Conservation (phyloP, 2,797 vertebrate genomes). For the Silurus lanzhouensis region DNA sequence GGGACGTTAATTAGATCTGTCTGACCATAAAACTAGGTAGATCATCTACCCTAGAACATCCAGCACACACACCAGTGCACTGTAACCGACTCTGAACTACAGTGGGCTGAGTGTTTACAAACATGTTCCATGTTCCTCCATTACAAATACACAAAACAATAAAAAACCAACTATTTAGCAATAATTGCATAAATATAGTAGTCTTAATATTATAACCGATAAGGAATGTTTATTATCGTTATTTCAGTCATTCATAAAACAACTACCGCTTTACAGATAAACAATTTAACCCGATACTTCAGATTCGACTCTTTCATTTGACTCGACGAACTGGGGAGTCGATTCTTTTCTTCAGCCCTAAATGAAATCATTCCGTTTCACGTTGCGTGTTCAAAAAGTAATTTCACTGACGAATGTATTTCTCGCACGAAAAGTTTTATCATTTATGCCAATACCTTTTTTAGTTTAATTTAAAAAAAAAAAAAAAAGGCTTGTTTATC, state of each 20-base stretch:
- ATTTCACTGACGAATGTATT: neutral
- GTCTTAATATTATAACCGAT: neutral
- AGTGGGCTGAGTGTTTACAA: neutral
- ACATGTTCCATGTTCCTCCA: neutral
- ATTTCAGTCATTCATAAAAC: neutral
- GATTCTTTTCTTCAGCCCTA: neutral
- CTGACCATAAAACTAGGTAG: too few species aligned
- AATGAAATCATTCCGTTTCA: neutral
- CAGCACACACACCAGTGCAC: neutral
- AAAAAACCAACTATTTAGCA: neutral
- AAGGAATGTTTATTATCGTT: neutral
- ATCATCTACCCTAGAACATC: neutral
- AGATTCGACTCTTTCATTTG: neutral
- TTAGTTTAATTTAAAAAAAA: neutral
- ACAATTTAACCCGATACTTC: neutral
- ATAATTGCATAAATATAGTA: too few species aligned
- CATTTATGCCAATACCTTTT: neutral
- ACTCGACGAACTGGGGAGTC: neutral
- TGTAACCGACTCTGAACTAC: neutral
- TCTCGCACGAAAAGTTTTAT: neutral
- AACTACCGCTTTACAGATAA: neutral
- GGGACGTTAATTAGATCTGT: neutral
- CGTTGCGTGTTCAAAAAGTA: too few species aligned
- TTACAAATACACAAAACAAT: neutral
- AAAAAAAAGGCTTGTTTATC: slow-evolving; percentile 7